Conservation (phyloP, 2,888 invertebrate genomes). For the Stenurella melanura region DNA sequence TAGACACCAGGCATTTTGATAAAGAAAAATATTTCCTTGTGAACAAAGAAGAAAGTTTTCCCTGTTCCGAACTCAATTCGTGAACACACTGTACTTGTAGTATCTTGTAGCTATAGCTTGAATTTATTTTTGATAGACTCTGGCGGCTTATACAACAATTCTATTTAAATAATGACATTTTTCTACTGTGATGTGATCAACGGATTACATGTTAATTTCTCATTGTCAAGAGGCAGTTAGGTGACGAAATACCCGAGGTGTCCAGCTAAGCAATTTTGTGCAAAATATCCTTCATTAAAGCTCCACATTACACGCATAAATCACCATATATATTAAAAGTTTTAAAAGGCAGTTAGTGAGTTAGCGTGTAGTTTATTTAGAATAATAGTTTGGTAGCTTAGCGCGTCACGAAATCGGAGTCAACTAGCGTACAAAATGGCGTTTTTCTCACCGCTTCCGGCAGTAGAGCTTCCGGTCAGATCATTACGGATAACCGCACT, state of each 20-base stretch:
- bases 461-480: slow-evolving; percentile 71
- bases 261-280: neutral
- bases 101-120: too few relatives aligned
- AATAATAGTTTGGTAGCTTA: slow-evolving; percentile 69
- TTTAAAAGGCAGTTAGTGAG: slow-evolving; percentile 64
- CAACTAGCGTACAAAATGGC: slow-evolving; percentile 75
- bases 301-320: slow-evolving; percentile 56
- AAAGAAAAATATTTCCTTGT: too few relatives aligned
- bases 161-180: too few relatives aligned
- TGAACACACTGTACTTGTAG: too few relatives aligned
- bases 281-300: neutral
- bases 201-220: neutral
- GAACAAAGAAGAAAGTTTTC: too few relatives aligned
- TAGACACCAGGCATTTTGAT: too few relatives aligned
- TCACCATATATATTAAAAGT: slow-evolving; percentile 64
- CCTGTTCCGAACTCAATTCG: too few relatives aligned
- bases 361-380: slow-evolving; percentile 68
- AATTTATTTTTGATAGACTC: too few relatives aligned
- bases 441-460: slow-evolving; percentile 75
- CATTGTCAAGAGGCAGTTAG: neutral
- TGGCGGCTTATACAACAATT: too few relatives aligned
- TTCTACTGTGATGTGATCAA: neutral
- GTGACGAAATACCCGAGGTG: neutral
- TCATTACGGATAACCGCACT: slow-evolving; percentile 73
- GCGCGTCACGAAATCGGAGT: slow-evolving; percentile 72